Base-by-base conservation (phyloP, 2,888 invertebrate species). In the Sarcophaga rosellei region DNA sequence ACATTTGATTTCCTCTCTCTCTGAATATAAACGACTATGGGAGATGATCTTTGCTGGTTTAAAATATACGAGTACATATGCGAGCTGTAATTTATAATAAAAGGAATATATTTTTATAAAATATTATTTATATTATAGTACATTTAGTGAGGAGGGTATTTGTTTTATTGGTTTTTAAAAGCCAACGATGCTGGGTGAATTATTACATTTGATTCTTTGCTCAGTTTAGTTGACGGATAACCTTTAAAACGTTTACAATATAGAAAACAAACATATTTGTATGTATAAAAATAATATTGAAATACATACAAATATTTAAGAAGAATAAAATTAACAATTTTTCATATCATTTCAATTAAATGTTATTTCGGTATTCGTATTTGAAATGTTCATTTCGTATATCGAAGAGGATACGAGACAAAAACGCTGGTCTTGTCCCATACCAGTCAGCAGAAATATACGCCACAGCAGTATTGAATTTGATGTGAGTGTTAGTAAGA, bases 351-450 rank as follows among this genome's bases (percentile, higher is more conserved):
- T 69, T 69, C 3, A 4, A 53, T 68, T 78, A 78, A 83, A 83
- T 83, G 83, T 62, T 62, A 35, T 74, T 63, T 68, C 53, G 62
- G 35, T 11, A 23, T 57, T 20, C 23, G 25, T 12, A 21, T 63
- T n/a, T 25, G 74, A 76, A 80, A 86, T 86, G 86, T 86, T 86
- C 65, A 81, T 86, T 62, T 86, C 86, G 21, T 86, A 86, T 74
- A 80, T 86, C 23, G 76, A 86, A 75, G 73, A 80, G 75, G 80
- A 80, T 80, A 65, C 76, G 17, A 83, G 70, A 68, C 77, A 68
- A 17, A 80, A 81, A 25, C 86, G 86, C 45, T 87, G 86, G 86
- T 87, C 86, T 61, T 84, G 86, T 47, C 86, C 86, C 35, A 81
- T 87, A 66, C 86, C 86, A 20, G 65, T 79, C n/a, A 87, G 65